Evolutionary conservation across 1,140 invertebrate species (phyloP), one percentile per base, ranked within the genome.

Genomic region (Drosophila kohkoa): DNA sequence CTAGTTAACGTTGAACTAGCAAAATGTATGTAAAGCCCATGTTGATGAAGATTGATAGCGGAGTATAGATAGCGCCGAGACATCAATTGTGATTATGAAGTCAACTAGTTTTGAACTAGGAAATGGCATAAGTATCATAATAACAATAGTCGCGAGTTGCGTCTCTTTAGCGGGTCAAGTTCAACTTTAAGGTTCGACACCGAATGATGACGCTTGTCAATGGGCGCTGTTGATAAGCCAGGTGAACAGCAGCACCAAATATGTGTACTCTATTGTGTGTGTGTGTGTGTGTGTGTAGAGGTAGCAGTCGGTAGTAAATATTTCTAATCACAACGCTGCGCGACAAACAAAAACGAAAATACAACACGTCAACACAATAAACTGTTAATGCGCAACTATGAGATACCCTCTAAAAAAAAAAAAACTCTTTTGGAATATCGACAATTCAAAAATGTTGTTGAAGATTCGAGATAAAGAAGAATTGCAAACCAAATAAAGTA

Each of bases 281-380:
- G 10, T 20, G 54, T 54, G 63, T 66, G 48, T 16, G 46, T 55
- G 52, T 38, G 54, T 54, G 67, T 48, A 15, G 11, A 15, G 35
- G 43, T 60, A 25, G 32, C 54, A 51, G 16, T 62, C 60, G 55
- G 55, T 55, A 62, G 75, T 75, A 75, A 80, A 80, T 70, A 78
- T 28, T 74, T 77, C 55, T 78, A 77, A 79, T 71, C 63, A 49
- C 60, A 55, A 46, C 71, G 13, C 16, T 45, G 52, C 52, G 75
- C 75, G 57, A 69, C 75, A 74, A 77, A 77, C 74, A 77, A 77
- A 74, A 72, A 69, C 43, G 32, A 75, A 62, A 71, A 67, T 54
- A 65, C 46, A 71, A 75, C 30, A 52, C 20, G 11, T n/a, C 11
- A 52, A 45, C 10, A 52, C 13, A 25, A 45, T n/a, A n/a, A 16